Evolutionary conservation across 2,888 invertebrate genomes (phyloP), one percentile per base, ranked within the genome.

Genomic region (Morpho helenor): DNA sequence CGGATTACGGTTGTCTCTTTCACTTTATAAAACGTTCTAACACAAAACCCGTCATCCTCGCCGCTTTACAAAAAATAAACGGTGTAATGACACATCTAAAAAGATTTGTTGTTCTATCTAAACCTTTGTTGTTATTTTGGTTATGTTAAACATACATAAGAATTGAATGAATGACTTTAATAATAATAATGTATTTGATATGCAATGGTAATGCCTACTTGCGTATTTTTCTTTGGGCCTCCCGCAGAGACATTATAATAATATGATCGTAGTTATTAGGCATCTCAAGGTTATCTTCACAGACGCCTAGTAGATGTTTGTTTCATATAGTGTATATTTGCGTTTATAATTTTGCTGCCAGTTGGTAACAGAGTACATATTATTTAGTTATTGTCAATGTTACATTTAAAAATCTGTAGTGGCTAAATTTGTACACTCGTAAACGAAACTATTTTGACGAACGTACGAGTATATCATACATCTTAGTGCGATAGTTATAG

Each of bases 1-100:
- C 61, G 62, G 64, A 57, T 54, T 62, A 58, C 55, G 40, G 57
- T 53, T 49, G 49, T 64, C 61, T 65, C 63, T 61, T 61, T 65
- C 47, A 43, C 50, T 47, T 53, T 46, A 45, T 52, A 46, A 40
- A 31, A 40, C 31, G 31, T 31, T 31, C 31, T 31, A 31, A 31
- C 39, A 47, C 9, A 51, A 9, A 53, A 22, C 40, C 16, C 53
- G 39, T 53, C 46, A 44, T 22, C 47, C 41, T 40, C 46, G 31
- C 44, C 10, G 45, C 7, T 39, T 44, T 43, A 43, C 43, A 43
- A 44, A 51, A 51, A 52, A 43, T 41, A 49, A 49, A 41, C 10
- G 23, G 8, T 22, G 51, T 42, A 44, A 31, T 52, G 53, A 53
- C 53, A 46, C 52, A 52, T 53, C 52, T 40, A 31, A 46, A 46